Evolutionary conservation across 2,797 vertebrate species (phyloP), one percentile per base, ranked within the genome.

Genomic region (Rhinichthys osculus): DNA sequence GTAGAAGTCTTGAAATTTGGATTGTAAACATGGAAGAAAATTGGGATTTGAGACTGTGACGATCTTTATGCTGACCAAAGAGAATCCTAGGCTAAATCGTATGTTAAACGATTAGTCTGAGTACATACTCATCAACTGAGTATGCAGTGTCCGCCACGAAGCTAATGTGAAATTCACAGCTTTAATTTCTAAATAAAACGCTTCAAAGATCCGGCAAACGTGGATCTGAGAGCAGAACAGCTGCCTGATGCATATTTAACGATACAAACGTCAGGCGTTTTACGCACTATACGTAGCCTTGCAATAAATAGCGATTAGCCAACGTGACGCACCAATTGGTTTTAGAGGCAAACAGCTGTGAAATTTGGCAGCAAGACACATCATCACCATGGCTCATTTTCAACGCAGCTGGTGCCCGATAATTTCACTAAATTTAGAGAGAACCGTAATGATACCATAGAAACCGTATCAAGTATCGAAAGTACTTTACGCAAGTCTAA

Each of bases 301-400:
- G 23, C 47, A 17, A 59, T 84, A 78, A 78, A 40, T 27, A 70
- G 50, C 8, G 27, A 84, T 78, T 57, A 82, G 84, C 83, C 76
- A 59, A 85, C 77, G 82, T 66, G n/a, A 47, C 66, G 23, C 44
- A 50, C 40, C 81, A 50, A 42, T 66, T 16, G 35, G 78, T 82
- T 67, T 79, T n/a, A 54, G 27, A 82, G 69, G 78, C 64, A 66
- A 76, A 88, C 78, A 82, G 69, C 74, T 76, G 80, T 16, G 78
- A 77, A 52, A 82, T 79, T 62, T 82, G 79, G 85, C 77, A 79
- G 83, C 73, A 74, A 76, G 85, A 74, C 69, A 80, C 17, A 57
- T 82, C 40, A 38, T 81, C 35, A 73, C 82, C n/a, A 44, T 59
- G 57, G 44, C 40, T 64, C 71, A 54, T 76, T 79, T 85, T 76